These are phyloP conservation scores for Thryonomys swinderianus DNA, from an alignment of 2,113 vertebrate species.

Conservation along the genomic window DNA sequence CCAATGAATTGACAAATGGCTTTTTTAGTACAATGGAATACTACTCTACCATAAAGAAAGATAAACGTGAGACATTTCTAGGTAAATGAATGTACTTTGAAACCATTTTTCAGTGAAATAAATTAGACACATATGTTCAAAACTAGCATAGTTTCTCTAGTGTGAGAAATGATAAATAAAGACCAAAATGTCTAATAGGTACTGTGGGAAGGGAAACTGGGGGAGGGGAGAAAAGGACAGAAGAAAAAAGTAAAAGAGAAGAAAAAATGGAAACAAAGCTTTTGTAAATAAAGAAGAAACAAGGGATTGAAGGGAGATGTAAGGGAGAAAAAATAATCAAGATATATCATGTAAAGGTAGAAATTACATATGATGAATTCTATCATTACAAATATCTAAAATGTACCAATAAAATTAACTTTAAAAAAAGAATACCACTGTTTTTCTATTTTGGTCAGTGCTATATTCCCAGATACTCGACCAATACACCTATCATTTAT, in stretches of 20 bases:
- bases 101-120: neutral
- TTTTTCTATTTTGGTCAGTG: conserved; percentile 10
- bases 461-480: neutral
- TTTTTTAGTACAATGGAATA: neutral
- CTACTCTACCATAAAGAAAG: neutral
- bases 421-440: neutral
- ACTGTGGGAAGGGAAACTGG: neutral
- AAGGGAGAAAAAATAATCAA: neutral
- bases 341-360: neutral
- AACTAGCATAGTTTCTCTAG: neutral
- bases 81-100: neutral
- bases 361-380: neutral
- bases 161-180: neutral
- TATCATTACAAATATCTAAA: neutral
- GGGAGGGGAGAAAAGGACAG: neutral
- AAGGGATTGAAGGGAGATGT: neutral
- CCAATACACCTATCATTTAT: neutral
- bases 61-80: neutral
- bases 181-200: neutral
- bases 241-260: neutral
- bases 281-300: neutral
- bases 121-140: neutral
- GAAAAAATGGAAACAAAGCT: neutral
- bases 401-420: neutral
- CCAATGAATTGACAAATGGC: neutral